Conservation (phyloP, 1,140 invertebrate species). For the Drosophila triauraria region DNA sequence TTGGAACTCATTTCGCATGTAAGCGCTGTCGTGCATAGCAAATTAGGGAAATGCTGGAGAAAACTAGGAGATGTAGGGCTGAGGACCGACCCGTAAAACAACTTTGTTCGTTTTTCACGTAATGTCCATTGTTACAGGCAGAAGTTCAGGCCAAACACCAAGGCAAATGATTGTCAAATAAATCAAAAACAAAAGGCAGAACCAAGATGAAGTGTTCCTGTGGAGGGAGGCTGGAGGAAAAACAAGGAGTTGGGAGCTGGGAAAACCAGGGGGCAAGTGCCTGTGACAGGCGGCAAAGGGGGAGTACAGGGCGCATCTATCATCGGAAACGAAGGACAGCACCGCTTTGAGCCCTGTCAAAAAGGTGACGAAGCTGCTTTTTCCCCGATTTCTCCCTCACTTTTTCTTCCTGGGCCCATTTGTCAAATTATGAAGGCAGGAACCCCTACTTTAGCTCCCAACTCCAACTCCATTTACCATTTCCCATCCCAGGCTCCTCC, state of each 20-base stretch:
- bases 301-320: conserved; percentile 39
- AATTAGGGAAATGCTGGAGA: conserved; percentile 48
- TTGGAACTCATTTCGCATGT: conserved; percentile 83
- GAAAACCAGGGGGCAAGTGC: conserved; percentile 18
- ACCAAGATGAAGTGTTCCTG: conserved; percentile 37
- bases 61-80: conserved; percentile 15
- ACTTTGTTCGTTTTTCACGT: conserved; percentile 71
- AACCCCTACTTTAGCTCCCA: conserved; percentile 1
- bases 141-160: conserved; percentile 23
- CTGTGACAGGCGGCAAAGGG: conserved; percentile 16
- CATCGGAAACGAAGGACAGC: conserved; percentile 30
- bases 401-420: conserved; percentile 46
- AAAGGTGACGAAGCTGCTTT: conserved; percentile 74
- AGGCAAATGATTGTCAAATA: conserved; percentile 83
- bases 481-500: conserved; percentile 9
- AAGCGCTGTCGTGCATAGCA: conserved; percentile 71
- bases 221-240: background rate
- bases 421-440: conserved; percentile 69
- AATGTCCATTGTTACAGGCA: conserved; percentile 64
- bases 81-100: conserved; percentile 26
- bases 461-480: conserved; percentile 15
- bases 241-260: background rate
- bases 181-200: conserved; percentile 66
- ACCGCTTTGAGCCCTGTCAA: conserved; percentile 48
- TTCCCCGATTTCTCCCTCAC: conserved; percentile 7